phyloP scores from a whole-genome alignment of 2,888 invertebrate genomes.

The Acheta domesticus region DNA sequence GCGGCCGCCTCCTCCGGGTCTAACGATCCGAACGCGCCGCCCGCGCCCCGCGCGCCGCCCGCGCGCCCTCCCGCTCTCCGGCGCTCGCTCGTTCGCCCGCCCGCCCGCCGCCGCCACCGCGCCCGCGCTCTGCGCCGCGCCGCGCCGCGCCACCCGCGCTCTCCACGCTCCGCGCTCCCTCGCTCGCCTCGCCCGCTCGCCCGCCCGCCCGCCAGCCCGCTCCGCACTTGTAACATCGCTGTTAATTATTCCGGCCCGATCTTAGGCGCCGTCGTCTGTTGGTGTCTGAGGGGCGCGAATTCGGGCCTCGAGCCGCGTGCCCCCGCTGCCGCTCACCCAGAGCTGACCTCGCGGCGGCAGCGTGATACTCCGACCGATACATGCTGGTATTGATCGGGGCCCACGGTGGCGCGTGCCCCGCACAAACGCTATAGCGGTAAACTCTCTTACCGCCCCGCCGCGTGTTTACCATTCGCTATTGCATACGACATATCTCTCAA shows the following conservation, averaged over 20 bases:
- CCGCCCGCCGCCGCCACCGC: neutral
- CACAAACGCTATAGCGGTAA: neutral
- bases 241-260: neutral
- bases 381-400: neutral
- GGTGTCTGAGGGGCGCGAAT: slow-evolving; percentile 2
- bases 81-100: neutral
- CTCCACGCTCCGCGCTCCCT: neutral
- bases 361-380: neutral
- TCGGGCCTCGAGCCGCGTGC: neutral
- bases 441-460: neutral
- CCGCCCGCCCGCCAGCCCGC: neutral
- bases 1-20: neutral
- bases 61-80: neutral
- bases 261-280: neutral
- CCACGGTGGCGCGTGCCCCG: neutral
- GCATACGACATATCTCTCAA: too few species aligned
- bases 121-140: neutral
- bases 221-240: neutral
- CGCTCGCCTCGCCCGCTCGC: neutral
- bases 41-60: neutral
- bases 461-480: neutral
- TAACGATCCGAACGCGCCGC: slow-evolving; percentile 4
- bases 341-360: neutral
- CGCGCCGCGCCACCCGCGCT: neutral
- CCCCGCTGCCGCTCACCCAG: neutral